Conservation (phyloP, 2,888 invertebrate species). For the Mythimna impura region DNA sequence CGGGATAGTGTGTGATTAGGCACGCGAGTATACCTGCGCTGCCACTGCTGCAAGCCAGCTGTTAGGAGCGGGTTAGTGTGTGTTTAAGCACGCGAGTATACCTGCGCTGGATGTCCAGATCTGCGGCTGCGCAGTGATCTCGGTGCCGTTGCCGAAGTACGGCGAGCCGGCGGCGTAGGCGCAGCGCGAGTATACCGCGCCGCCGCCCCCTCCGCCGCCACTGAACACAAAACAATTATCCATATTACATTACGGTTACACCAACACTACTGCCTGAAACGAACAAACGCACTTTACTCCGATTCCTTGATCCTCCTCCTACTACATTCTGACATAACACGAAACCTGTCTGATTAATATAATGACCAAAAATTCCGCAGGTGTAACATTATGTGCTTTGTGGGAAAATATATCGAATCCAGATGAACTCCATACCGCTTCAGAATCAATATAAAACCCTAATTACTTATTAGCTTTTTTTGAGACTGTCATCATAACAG, state of each 20-base stretch:
- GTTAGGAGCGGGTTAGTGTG: neutral
- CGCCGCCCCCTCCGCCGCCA: slow-evolving; percentile 69
- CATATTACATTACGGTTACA: neutral
- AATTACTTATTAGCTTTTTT: too few species aligned
- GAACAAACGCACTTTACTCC: neutral
- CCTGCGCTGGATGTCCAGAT: slow-evolving; percentile 82
- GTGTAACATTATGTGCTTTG: too few species aligned
- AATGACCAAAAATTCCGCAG: too few species aligned
- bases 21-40: slow-evolving; percentile 72
- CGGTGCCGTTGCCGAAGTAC: slow-evolving; percentile 79
- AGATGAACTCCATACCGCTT: too few species aligned
- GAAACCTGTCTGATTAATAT: too few species aligned
- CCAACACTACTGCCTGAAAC: neutral
- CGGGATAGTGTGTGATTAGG: too few species aligned
- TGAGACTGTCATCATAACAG: too few species aligned
- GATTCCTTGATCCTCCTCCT: neutral
- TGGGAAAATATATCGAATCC: too few species aligned
- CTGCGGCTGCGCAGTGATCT: slow-evolving; percentile 76
- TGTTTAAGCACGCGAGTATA: slow-evolving; percentile 39
- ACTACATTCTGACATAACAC: too few species aligned
- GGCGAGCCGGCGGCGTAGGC: slow-evolving; percentile 78
- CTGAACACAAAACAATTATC: slow-evolving; percentile 33
- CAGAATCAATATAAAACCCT: too few species aligned
- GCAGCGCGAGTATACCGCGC: slow-evolving; percentile 79
- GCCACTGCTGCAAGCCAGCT: neutral